Evolutionary conservation across 2,888 invertebrate species (phyloP).

Genomic region (Rhingia rostrata): DNA sequence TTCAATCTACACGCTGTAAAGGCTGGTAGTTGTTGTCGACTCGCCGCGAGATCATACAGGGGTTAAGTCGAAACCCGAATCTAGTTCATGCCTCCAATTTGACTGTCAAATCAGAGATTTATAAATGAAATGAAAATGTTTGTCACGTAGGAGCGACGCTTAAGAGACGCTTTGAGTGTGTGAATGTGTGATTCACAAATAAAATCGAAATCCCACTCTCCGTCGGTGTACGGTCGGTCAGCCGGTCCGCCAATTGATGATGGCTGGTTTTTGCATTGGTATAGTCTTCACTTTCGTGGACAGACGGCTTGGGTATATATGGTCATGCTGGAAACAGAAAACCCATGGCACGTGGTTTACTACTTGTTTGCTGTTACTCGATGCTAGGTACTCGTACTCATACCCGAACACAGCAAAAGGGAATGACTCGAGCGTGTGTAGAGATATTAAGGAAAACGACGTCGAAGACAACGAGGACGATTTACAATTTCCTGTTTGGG

Average conservation of each 20-base stretch:
- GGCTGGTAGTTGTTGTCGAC: constrained; percentile 3
- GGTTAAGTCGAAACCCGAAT: constrained; percentile 41
- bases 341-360: constrained; percentile 65
- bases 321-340: constrained; percentile 18
- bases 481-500: constrained; percentile 71
- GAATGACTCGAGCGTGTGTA: constrained; percentile 16
- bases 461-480: constrained; percentile 46
- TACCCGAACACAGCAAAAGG: constrained; percentile 15
- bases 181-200: constrained; percentile 17
- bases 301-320: not conserved
- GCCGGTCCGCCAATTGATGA: constrained; percentile 49
- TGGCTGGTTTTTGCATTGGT: constrained; percentile 2
- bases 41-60: constrained; percentile 12
- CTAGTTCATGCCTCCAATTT: constrained; percentile 61
- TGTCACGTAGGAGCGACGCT: constrained; percentile 61
- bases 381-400: no score
- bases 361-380: constrained; percentile 30
- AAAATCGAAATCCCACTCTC: constrained; percentile 47
- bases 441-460: constrained; percentile 37
- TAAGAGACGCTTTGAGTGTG: constrained; percentile 9
- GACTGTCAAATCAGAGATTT: constrained; percentile 62
- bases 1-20: constrained; percentile 20
- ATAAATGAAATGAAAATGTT: constrained; percentile 52
- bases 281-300: constrained; percentile 47
- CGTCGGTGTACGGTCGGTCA: constrained; percentile 9